These are phyloP conservation scores for Macrosteles quadrilineatus DNA, from an alignment of 1,140 invertebrate species.

Conservation along the genomic window DNA sequence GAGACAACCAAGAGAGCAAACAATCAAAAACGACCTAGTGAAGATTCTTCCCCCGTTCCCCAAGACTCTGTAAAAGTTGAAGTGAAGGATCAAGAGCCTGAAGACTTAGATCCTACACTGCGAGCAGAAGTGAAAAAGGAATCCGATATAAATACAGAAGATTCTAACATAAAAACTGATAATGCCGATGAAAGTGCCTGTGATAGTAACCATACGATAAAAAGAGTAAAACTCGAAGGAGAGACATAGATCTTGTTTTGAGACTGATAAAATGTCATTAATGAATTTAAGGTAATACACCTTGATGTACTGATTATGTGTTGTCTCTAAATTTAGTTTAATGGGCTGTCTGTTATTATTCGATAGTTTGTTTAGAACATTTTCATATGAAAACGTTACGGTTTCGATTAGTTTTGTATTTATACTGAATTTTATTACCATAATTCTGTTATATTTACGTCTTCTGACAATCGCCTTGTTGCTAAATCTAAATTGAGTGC, in stretches of 20 bases:
- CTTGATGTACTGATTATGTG: slow-evolving; percentile 26
- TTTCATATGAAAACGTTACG: too few relatives aligned
- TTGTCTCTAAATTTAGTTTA: slow-evolving; percentile 5
- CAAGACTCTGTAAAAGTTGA: neutral
- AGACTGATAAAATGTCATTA: slow-evolving; percentile 30
- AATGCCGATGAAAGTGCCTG: slow-evolving; percentile 34
- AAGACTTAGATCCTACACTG: slow-evolving; percentile 3
- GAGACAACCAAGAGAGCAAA: neutral
- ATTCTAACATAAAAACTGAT: slow-evolving; percentile 21
- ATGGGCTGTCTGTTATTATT: neutral
- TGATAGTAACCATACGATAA: slow-evolving; percentile 35
- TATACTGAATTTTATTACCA: too few relatives aligned
- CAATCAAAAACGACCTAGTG: neutral
- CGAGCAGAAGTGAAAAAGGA: neutral
- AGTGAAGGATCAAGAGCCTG: slow-evolving; percentile 2
- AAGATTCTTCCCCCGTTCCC: slow-evolving; percentile 2
- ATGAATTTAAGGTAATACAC: slow-evolving; percentile 18
- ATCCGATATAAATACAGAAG: neutral
- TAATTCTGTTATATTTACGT: neutral
- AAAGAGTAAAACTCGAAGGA: slow-evolving; percentile 23
- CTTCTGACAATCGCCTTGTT: slow-evolving; percentile 10
- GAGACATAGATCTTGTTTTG: slow-evolving; percentile 19
- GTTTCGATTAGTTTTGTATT: too few relatives aligned
- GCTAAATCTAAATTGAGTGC: too few relatives aligned
- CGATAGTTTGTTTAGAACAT: too few relatives aligned